These are phyloP conservation scores for Dorcus hopei DNA, from an alignment of 2,888 invertebrate genomes.

Conservation along the genomic window DNA sequence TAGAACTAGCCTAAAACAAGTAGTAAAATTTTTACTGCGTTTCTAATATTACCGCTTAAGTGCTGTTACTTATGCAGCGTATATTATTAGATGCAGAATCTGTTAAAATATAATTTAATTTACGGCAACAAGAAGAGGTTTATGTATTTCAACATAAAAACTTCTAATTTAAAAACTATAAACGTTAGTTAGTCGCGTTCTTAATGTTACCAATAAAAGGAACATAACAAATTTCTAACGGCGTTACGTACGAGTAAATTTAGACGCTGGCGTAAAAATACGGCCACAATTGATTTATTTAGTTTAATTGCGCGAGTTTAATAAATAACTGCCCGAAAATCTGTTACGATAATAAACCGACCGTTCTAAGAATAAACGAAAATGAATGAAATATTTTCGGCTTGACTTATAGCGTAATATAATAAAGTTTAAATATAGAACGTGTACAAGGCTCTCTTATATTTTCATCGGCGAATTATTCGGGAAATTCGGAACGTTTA, in stretches of 20 bases:
- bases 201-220: slow-evolving; percentile 20
- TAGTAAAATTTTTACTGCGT: not conserved
- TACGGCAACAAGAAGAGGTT: slow-evolving; percentile 4
- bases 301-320: too few species aligned
- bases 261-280: too few species aligned
- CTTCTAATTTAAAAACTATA: slow-evolving; percentile 24
- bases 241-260: too few species aligned
- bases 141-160: slow-evolving; percentile 19
- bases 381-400: slow-evolving; percentile 1
- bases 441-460: too few species aligned
- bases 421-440: not conserved
- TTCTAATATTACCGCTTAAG: not conserved
- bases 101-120: too few species aligned
- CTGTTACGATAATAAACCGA: too few species aligned
- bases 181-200: slow-evolving; percentile 11
- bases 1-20: too few species aligned
- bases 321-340: too few species aligned
- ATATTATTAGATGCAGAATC: not conserved
- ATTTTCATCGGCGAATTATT: too few species aligned
- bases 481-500: too few species aligned
- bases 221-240: slow-evolving; percentile 6
- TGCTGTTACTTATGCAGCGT: not conserved
- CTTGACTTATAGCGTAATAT: not conserved
- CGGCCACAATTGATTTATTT: too few species aligned
- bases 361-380: not conserved